phyloP scores from a whole-genome alignment of 30 jellyfish, hydroid and myxozoan species.

The Hydra vulgaris region DNA sequence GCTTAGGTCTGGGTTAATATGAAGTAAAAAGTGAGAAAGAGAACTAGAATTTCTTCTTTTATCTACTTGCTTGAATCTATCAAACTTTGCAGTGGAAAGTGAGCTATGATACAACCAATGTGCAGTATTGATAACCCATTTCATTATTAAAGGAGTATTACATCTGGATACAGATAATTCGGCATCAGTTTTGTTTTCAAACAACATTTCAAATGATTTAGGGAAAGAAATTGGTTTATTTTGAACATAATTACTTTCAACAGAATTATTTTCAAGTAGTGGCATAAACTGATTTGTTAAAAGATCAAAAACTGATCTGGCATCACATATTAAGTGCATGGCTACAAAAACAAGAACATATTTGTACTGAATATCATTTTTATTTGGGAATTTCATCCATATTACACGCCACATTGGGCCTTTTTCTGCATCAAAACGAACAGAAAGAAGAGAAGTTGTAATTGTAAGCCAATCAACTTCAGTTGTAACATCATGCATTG shows the following conservation, averaged over 20 bases:
- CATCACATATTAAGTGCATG: not conserved
- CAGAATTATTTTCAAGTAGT: not conserved
- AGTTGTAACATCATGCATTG: not conserved
- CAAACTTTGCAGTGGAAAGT: not conserved
- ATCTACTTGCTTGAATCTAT: not conserved
- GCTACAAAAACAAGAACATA: not conserved
- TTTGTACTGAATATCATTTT: not conserved
- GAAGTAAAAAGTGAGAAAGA: not conserved
- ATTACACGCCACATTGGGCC: conserved; percentile 7
- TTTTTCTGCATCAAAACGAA: not conserved
- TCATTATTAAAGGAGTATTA: not conserved
- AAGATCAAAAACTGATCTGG: not conserved
- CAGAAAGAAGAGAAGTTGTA: not conserved
- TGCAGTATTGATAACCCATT: not conserved
- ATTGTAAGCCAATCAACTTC: not conserved
- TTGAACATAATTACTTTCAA: not conserved
- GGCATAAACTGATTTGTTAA: conserved; percentile 5
- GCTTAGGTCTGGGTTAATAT: not conserved
- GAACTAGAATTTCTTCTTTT: not conserved
- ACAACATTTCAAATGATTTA: not conserved
- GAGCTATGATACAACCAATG: not conserved
- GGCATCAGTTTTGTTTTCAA: not conserved
- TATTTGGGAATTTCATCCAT: not conserved
- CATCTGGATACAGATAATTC: not conserved
- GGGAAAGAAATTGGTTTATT: conserved; percentile 1